These are phyloP conservation scores for Pangasius sanitwongsei DNA, from an alignment of 2,797 vertebrate species.

Conservation along the genomic window DNA sequence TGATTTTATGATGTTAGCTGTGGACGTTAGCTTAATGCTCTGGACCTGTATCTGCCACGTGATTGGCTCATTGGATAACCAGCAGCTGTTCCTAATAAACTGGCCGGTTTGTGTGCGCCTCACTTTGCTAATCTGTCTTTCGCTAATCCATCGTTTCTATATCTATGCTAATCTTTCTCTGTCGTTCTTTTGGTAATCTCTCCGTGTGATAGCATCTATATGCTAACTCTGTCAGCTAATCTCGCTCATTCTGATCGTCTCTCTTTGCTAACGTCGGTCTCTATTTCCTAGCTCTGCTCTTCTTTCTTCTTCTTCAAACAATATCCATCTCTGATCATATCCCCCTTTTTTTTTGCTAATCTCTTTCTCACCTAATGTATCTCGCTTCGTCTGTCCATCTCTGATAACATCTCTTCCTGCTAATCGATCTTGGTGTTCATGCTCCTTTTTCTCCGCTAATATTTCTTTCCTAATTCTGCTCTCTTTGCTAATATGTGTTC, in stretches of 20 bases:
- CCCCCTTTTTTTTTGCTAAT: too few relatives aligned
- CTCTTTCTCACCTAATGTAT: not conserved
- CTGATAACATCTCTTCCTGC: not conserved
- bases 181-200: not conserved
- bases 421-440: not conserved
- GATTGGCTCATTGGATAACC: not conserved
- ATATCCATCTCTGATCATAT: not conserved
- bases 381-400: not conserved
- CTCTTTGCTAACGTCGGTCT: not conserved
- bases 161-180: not conserved
- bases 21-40: not conserved
- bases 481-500: not conserved
- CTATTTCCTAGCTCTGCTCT: not conserved
- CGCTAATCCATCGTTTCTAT: not conserved
- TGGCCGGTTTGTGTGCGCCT: not conserved
- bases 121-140: not conserved
- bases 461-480: not conserved
- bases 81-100: not conserved
- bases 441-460: not conserved
- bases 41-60: not conserved
- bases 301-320: not conserved
- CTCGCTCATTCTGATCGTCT: not conserved
- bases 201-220: not conserved
- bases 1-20: not conserved
- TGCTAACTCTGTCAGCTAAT: not conserved